Percentiles rank a stretch among this genome's conserved stretches.
Conservation (phyloP, 2,888 invertebrate genomes). For the Ectropis crepuscularia region DNA sequence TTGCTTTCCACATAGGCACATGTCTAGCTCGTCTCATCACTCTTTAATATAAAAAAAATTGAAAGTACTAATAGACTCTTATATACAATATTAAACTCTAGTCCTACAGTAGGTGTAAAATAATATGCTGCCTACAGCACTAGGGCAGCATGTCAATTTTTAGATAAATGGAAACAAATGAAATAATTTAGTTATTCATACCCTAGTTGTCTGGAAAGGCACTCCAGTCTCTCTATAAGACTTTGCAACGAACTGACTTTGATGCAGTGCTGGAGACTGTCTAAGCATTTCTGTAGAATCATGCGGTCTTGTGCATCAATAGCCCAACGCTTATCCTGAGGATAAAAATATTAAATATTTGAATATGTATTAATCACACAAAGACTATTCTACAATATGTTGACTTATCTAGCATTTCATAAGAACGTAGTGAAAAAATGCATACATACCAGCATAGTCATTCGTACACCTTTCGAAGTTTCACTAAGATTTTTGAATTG, state of each 20-base stretch:
- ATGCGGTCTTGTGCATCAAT: slow-evolving; percentile 93
- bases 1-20: no score
- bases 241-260: slow-evolving; percentile 96
- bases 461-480: slow-evolving; percentile 94
- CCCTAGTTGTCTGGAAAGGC: slow-evolving; percentile 95
- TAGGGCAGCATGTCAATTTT: neutral
- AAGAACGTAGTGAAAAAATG: neutral
- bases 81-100: no score
- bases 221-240: slow-evolving; percentile 95
- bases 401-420: neutral
- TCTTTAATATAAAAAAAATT: no score
- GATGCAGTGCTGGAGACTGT: slow-evolving; percentile 96
- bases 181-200: slow-evolving; percentile 61
- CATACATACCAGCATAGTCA: slow-evolving; percentile 90
- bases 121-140: neutral
- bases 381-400: neutral
- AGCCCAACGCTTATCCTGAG: slow-evolving; percentile 94
- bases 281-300: slow-evolving; percentile 95
- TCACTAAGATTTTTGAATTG: slow-evolving; percentile 93
- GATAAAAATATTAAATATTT: slow-evolving; percentile 11
- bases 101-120: neutral
- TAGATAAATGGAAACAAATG: neutral
- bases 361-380: neutral
- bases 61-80: no score
- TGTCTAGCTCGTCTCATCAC: no score